Percentiles rank a stretch among this genome's conserved stretches.
Evolutionary conservation across 2,113 vertebrate species (phyloP).

Genomic region (Myotis davidii): DNA sequence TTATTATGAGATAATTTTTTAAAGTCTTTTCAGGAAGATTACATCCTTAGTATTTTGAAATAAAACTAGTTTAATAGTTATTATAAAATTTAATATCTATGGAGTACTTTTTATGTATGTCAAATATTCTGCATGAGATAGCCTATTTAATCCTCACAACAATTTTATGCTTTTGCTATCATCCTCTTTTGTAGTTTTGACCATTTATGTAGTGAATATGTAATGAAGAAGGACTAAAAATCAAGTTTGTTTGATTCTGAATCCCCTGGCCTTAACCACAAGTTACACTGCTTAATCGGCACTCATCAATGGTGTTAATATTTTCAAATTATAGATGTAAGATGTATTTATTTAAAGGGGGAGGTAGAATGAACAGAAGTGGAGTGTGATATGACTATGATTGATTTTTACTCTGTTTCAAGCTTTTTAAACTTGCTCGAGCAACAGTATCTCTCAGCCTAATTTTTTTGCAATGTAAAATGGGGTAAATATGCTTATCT

Average conservation of each 20-base stretch:
- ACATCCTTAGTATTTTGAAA: not conserved
- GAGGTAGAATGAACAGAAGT: not conserved
- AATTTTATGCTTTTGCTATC: not conserved
- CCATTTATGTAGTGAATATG: not conserved
- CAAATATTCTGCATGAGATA: not conserved
- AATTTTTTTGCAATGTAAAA: not conserved
- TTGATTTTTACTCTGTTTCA: not conserved
- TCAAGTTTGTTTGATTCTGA: not conserved
- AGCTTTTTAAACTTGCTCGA: not conserved
- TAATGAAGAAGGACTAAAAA: not conserved
- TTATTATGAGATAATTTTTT: not conserved
- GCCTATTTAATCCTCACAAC: not conserved
- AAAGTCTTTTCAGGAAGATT: constrained; percentile 24
- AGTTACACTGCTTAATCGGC: not conserved
- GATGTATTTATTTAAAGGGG: not conserved
- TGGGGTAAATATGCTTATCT: not conserved
- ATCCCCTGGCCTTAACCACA: not conserved
- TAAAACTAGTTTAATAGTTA: not conserved
- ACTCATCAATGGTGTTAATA: not conserved
- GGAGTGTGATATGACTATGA: not conserved
- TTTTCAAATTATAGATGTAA: not conserved
- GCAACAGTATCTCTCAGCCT: not conserved
- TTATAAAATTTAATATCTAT: not conserved
- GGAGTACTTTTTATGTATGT: not conserved
- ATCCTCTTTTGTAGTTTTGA: not conserved